Evolutionary conservation across 2,797 vertebrate genomes (phyloP), one percentile per base, ranked within the genome.

Genomic region (Coranthus polyacanthus): DNA sequence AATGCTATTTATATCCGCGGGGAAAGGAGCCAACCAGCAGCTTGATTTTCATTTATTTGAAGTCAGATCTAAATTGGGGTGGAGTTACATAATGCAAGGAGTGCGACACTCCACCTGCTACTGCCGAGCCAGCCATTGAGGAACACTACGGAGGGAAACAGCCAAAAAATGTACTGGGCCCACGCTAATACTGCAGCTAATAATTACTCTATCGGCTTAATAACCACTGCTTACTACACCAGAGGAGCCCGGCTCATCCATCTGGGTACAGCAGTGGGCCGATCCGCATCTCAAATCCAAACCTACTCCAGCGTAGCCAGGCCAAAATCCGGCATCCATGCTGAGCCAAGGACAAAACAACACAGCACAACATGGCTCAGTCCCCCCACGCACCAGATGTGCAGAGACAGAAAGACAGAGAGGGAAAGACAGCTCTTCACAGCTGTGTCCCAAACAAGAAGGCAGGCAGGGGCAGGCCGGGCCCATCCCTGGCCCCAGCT

Each of bases 11-110:
- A 93, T 93, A 94, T 87, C 86, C 45, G 58, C 22, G 29, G 81
- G 88, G 83, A 79, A 71, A 71, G 61, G 78, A 89, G 88, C 82
- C 84, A 87, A 90, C 83, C 88, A 84, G 84, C 80, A 64, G 82
- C 88, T 81, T 84, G 75, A 85, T 92, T 92, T 86, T 88, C 84
- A 89, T 89, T 90, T 90, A 91, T 92, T 90, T 93, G 89, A 93
- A 92, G 90, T 89, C 67, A 61, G 81, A 90, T 90, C 88, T 91
- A 92, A 92, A 92, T 90, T 88, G 82, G 87, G 84, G 83, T 82
- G 80, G 85, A 75, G 88, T 92, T 94, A 92, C 84, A 86, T 91
- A 92, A 92, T 60, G 68, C 51, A 69, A 82, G 52, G 75, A 86
- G 85, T 86, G 81, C 60, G 77, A 88, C 84, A 84, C 73, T 90